Conservation (phyloP, 2,888 invertebrate species). For the Allacma fusca region DNA sequence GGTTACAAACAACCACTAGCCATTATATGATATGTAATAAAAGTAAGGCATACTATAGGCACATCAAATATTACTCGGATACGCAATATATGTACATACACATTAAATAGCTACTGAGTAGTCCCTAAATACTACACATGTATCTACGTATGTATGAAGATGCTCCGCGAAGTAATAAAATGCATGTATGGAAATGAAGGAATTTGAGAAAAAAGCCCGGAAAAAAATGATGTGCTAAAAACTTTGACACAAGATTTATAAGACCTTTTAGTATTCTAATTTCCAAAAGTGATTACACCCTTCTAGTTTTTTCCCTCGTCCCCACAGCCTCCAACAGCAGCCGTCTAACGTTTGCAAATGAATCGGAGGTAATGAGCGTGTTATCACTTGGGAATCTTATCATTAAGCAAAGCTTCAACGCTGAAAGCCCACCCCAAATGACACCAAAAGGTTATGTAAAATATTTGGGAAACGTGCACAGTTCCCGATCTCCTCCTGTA, state of each 20-base stretch:
- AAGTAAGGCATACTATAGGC: too few relatives aligned
- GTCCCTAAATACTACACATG: too few relatives aligned
- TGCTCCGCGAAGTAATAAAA: too few relatives aligned
- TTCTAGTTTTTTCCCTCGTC: not conserved
- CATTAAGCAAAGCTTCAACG: not conserved
- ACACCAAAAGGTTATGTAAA: not conserved
- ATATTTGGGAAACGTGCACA: not conserved
- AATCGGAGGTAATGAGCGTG: conserved; percentile 18
- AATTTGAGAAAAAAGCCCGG: not conserved
- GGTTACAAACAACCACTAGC: too few relatives aligned
- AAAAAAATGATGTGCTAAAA: conserved; percentile 16
- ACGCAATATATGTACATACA: too few relatives aligned
- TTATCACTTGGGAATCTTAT: conserved; percentile 9
- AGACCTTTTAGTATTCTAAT: conserved; percentile 16
- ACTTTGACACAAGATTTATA: conserved; percentile 16
- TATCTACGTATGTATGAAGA: too few relatives aligned
- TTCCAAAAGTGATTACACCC: conserved; percentile 4
- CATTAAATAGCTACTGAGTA: too few relatives aligned
- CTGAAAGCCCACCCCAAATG: not conserved
- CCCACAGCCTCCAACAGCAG: not conserved
- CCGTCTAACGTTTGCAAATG: not conserved
- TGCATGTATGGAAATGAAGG: too few relatives aligned
- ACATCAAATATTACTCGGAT: too few relatives aligned
- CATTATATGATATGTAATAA: too few relatives aligned
- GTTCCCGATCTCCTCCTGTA: too few relatives aligned